Percentiles rank a stretch among this genome's conserved stretches.
These are phyloP conservation scores for Salvelinus alpinus DNA, from an alignment of 2,113 vertebrate species.

Conservation along the genomic window DNA sequence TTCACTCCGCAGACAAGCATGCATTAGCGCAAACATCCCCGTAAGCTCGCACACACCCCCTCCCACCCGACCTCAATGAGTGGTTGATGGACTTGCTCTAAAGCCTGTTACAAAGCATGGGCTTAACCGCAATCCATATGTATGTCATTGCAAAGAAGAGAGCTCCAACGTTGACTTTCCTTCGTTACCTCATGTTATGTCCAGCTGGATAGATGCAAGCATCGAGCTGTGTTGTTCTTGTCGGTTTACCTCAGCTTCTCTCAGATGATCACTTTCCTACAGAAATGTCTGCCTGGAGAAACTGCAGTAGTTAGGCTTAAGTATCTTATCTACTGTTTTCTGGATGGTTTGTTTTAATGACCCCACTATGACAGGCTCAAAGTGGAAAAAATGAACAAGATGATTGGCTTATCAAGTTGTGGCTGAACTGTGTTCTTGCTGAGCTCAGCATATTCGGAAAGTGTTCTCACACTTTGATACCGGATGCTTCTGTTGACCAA, in stretches of 20 bases:
- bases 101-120: constrained; percentile 30
- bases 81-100: not conserved
- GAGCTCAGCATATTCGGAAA: constrained; percentile 41
- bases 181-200: not conserved
- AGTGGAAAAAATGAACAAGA: not conserved
- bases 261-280: not conserved
- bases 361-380: not conserved
- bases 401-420: not conserved
- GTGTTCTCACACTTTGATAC: not conserved
- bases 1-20: not conserved
- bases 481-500: no score
- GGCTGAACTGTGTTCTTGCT: not conserved
- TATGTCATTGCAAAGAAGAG: not conserved
- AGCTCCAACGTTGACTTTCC: not conserved
- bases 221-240: not conserved
- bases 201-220: not conserved
- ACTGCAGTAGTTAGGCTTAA: no score
- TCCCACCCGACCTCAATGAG: not conserved
- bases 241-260: not conserved
- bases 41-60: not conserved
- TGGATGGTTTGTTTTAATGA: not conserved
- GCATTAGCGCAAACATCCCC: not conserved
- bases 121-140: constrained; percentile 53
- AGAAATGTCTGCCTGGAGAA: not conserved
- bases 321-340: not conserved